Percentiles rank a stretch among this genome's conserved stretches.
These are phyloP conservation scores for Cenopis cana DNA, from an alignment of 2,888 invertebrate genomes.

Conservation along the genomic window DNA sequence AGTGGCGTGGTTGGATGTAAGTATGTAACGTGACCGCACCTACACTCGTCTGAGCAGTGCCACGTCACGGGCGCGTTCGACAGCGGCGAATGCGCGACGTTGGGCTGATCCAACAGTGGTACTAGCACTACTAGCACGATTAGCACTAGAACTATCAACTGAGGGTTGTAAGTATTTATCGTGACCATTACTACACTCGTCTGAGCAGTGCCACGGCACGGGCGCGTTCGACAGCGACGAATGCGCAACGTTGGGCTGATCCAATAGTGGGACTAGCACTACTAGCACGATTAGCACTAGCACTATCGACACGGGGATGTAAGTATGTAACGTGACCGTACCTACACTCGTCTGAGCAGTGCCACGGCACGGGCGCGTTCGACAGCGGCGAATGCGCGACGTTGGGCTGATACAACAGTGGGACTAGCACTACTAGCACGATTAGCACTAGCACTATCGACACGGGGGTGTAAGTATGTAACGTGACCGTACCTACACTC, in stretches of 20 bases:
- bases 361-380: slow-evolving; percentile 66
- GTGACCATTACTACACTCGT: slow-evolving; percentile 86
- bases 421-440: too few species aligned
- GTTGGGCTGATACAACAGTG: slow-evolving; percentile 89
- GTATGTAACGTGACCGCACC: slow-evolving; percentile 69
- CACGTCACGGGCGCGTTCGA: slow-evolving; percentile 66
- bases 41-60: slow-evolving; percentile 87
- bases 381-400: slow-evolving; percentile 70
- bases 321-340: slow-evolving; percentile 70
- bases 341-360: slow-evolving; percentile 88
- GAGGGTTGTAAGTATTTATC: too few species aligned
- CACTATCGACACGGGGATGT: slow-evolving; percentile 91
- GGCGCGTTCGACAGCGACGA: slow-evolving; percentile 61
- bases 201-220: slow-evolving; percentile 82
- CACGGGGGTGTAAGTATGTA: too few species aligned
- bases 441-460: slow-evolving; percentile 91
- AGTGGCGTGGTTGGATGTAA: too few species aligned
- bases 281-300: too few species aligned
- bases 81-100: slow-evolving; percentile 73
- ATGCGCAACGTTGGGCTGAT: slow-evolving; percentile 87
- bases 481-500: slow-evolving; percentile 86
- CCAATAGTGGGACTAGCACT: slow-evolving; percentile 90
- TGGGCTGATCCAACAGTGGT: slow-evolving; percentile 89
- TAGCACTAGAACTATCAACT: too few species aligned
- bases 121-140: slow-evolving; percentile 92